Evolutionary conservation across 2,888 invertebrate genomes (phyloP), one percentile per base, ranked within the genome.

Genomic region (Hipparchia sbordonii): DNA sequence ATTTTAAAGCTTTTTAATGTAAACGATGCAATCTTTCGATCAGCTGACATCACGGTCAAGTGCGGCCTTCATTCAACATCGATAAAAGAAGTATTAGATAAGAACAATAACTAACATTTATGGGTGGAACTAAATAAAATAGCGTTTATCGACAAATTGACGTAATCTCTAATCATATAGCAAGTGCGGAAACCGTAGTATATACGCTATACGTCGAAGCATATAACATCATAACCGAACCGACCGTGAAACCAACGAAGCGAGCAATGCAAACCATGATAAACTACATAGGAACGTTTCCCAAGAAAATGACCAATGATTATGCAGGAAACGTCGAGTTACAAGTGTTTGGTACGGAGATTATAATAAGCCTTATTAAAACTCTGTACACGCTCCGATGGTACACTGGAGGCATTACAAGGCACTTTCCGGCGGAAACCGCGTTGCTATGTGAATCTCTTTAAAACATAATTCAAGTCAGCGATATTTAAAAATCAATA

Each of bases 371-470:
- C 76, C 82, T 84, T 85, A 87, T 91, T 89, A 86, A 86, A 85
- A 91, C 83, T 79, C 90, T 74, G 79, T 80, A 82, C 91, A 91
- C 90, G 89, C 81, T 82, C 79, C 79, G 84, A 83, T 85, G 82
- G 85, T 83, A 85, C 82, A 82, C 85, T 85, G 79, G 83, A 82
- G 82, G 84, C 81, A 84, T 83, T 84, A 84, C 81, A 79, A 87
- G 87, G 85, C 84, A 81, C 79, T 88, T 86, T 89, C 89, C 89
- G 89, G 80, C 88, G 91, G 90, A 91, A 85, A 86, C 83, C 77
- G 81, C 77, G 81, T 81, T 77, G 79, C 81, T 81, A 83, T 84
- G 81, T 82, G 83, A 85, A 82, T 82, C 81, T 80, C 82, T 81
- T 81, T 80, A 79, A 70, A 68, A 62, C 69, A 60, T 74, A 76